These are phyloP conservation scores for Cheilosia urbana DNA, from an alignment of 2,888 invertebrate species.

Conservation along the genomic window DNA sequence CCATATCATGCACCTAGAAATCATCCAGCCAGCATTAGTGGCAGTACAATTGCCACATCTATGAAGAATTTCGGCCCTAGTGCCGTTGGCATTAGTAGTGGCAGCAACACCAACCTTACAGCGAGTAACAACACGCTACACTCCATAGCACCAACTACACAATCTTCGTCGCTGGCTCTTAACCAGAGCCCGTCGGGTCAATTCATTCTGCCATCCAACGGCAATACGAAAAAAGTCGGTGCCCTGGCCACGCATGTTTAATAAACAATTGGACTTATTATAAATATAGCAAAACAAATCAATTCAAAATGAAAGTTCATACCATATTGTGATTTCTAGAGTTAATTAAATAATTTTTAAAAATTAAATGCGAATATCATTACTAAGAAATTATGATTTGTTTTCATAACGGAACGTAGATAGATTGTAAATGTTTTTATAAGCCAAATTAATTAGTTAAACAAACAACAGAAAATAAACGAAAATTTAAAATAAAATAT, in stretches of 20 bases:
- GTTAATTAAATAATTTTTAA: constrained; percentile 80
- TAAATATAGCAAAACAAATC: constrained; percentile 68
- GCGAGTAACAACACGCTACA: constrained; percentile 82
- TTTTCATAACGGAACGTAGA: constrained; percentile 73
- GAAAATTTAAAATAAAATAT: constrained; percentile 66
- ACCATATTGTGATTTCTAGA: constrained; percentile 84
- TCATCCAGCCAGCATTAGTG: constrained; percentile 80
- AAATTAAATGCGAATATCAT: constrained; percentile 59
- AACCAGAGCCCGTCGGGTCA: constrained; percentile 85
- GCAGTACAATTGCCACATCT: constrained; percentile 75
- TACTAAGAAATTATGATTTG: constrained; percentile 66
- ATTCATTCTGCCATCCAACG: constrained; percentile 83
- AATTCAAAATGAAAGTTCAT: constrained; percentile 75
- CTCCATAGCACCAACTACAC: constrained; percentile 84
- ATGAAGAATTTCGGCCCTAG: constrained; percentile 77
- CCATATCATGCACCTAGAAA: constrained; percentile 86
- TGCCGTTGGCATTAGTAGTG: constrained; percentile 79
- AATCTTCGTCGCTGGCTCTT: constrained; percentile 88
- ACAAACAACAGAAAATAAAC: constrained; percentile 66
- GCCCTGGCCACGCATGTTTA: constrained; percentile 87
- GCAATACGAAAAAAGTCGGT: constrained; percentile 83
- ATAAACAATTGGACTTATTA: constrained; percentile 79
- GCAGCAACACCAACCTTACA: constrained; percentile 86
- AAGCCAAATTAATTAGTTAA: constrained; percentile 75
- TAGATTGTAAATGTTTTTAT: constrained; percentile 76